Evolutionary conservation across 1,140 invertebrate species (phyloP).

Genomic region (Trichonephila inaurata): DNA sequence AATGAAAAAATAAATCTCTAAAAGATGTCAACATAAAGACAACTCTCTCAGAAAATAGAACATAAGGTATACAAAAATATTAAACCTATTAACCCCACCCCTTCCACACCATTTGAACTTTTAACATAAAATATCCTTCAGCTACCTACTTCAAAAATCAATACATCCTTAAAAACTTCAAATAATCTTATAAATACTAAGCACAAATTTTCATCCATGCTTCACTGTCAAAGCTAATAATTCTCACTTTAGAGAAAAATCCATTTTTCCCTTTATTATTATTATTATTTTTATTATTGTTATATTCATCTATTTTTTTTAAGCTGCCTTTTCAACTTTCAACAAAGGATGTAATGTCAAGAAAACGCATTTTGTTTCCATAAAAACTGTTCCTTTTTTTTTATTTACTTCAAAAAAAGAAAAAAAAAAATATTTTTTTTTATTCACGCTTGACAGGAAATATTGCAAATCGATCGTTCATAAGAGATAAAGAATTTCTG

Average conservation of each 20-base stretch:
- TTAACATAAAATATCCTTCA: not conserved
- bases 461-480: conserved; percentile 52
- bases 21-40: not conserved
- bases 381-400: not conserved
- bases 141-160: not conserved
- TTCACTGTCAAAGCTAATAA: conserved; percentile 35
- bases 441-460: conserved; percentile 27
- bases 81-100: not conserved
- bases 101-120: not conserved
- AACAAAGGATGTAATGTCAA: conserved; percentile 58
- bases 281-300: not conserved
- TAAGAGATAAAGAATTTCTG: conserved; percentile 24
- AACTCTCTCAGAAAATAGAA: not conserved
- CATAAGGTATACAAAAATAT: not conserved
- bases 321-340: conserved; percentile 37
- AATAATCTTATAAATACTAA: conserved; percentile 36
- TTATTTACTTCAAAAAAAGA: not conserved
- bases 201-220: conserved; percentile 5
- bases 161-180: conserved; percentile 13
- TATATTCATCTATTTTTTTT: conserved; percentile 3
- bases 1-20: too few relatives aligned
- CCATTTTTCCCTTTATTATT: not conserved
- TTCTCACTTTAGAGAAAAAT: conserved; percentile 18
- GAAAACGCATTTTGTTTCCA: conserved; percentile 52
- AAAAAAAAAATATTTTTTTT: not conserved